Conservation (phyloP, 2,113 vertebrate species). For the Hemichromis elongatus region DNA sequence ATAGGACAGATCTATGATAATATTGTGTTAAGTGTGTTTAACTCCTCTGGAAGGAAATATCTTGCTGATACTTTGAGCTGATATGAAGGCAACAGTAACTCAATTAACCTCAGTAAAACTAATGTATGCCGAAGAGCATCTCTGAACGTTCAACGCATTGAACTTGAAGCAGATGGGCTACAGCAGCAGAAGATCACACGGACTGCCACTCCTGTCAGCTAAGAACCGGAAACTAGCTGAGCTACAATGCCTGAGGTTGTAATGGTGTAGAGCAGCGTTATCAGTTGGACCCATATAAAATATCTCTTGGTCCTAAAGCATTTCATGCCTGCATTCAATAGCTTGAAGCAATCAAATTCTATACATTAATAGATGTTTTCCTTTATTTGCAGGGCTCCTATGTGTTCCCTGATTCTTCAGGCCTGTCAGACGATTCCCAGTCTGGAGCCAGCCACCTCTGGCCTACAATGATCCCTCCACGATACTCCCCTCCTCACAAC, state of each 20-base stretch:
- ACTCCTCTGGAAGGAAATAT: too few species aligned
- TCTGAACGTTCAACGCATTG: background rate
- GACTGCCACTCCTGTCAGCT: background rate
- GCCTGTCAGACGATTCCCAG: constrained; percentile 88
- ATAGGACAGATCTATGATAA: background rate
- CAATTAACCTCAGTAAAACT: background rate
- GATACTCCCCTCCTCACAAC: constrained; percentile 91
- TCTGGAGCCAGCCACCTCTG: constrained; percentile 92
- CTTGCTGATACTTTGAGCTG: too few species aligned
- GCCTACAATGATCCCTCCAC: constrained; percentile 87
- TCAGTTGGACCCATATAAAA: background rate
- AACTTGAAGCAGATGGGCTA: background rate
- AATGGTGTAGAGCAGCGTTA: background rate
- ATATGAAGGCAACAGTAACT: background rate
- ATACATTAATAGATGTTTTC: background rate
- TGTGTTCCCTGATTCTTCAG: constrained; percentile 87
- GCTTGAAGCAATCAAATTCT: background rate
- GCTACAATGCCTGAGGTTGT: background rate
- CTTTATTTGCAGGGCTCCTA: constrained; percentile 65
- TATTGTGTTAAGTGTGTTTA: too few species aligned
- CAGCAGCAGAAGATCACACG: background rate
- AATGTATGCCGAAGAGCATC: too few species aligned
- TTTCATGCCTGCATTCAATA: rapidly evolving
- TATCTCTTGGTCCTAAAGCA: background rate
- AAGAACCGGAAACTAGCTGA: background rate